A percentile compares a stretch with the other conserved stretches of the same genome.
Evolutionary conservation across 2,888 invertebrate species (phyloP).

Genomic region (Diarsia brunnea): DNA sequence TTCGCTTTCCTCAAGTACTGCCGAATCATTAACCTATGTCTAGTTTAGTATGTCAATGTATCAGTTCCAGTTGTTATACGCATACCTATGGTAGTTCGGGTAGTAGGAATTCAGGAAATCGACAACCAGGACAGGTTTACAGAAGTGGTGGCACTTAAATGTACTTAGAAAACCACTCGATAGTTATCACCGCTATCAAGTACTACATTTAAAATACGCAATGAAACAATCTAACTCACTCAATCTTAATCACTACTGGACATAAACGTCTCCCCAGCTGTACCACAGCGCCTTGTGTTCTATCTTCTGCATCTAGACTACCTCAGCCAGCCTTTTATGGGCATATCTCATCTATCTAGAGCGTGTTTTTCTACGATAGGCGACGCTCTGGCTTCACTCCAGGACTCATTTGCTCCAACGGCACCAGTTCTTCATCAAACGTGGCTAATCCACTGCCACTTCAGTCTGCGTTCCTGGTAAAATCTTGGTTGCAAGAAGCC

Average conservation of each 20-base stretch:
- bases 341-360: neutral
- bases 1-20: neutral
- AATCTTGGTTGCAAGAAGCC: neutral
- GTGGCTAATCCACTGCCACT: neutral
- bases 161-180: neutral
- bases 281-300: neutral
- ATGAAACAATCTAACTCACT: neutral
- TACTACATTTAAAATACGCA: neutral
- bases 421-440: neutral
- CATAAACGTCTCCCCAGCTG: neutral
- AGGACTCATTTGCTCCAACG: rapidly evolving
- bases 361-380: neutral
- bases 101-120: neutral
- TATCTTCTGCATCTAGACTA: neutral
- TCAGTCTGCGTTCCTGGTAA: neutral
- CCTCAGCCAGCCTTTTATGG: neutral
- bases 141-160: neutral
- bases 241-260: neutral
- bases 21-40: neutral
- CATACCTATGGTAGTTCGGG: neutral
- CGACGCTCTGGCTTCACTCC: neutral
- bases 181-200: neutral
- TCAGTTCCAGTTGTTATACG: neutral
- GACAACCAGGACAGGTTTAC: neutral
- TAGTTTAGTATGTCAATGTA: neutral